Conservation (phyloP, 2,888 invertebrate genomes). For the Napeogenes inachia region DNA sequence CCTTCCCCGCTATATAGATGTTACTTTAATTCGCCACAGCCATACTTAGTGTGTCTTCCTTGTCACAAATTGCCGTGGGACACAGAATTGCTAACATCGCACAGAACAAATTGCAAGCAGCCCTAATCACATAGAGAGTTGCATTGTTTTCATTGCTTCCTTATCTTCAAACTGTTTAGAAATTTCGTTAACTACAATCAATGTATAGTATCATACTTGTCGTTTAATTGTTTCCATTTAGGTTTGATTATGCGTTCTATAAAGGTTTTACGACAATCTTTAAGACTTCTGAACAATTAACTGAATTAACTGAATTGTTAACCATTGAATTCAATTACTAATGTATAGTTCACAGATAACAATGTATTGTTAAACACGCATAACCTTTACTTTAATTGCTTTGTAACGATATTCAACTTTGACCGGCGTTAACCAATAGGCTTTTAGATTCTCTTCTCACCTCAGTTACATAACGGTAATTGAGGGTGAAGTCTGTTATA, state of each 20-base stretch:
- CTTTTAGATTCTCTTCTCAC: not conserved
- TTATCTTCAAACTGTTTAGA: not conserved
- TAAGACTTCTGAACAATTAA: not conserved
- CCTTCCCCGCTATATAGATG: constrained; percentile 49
- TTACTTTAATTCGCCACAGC: constrained; percentile 64
- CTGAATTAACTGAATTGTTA: not conserved
- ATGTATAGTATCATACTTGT: not conserved
- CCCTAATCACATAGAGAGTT: not conserved
- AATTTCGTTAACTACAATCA: not conserved
- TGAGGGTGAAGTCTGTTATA: constrained; percentile 31
- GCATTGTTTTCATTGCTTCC: constrained; percentile 3
- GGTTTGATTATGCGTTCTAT: not conserved
- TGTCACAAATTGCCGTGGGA: constrained; percentile 26
- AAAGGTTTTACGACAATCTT: not conserved
- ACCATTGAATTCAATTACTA: too few species aligned
- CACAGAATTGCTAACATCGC: constrained; percentile 4
- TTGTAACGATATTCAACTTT: constrained; percentile 1
- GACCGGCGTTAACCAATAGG: not conserved
- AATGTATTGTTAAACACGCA: not conserved
- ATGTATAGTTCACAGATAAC: too few species aligned
- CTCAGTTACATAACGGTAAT: not conserved
- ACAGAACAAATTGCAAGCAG: constrained; percentile 3
- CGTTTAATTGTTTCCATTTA: not conserved
- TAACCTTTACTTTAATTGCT: constrained; percentile 2
- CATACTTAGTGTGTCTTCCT: constrained; percentile 50